Evolutionary conservation across 1,140 invertebrate species (phyloP).

Genomic region (Oncopodura yosiiana): DNA sequence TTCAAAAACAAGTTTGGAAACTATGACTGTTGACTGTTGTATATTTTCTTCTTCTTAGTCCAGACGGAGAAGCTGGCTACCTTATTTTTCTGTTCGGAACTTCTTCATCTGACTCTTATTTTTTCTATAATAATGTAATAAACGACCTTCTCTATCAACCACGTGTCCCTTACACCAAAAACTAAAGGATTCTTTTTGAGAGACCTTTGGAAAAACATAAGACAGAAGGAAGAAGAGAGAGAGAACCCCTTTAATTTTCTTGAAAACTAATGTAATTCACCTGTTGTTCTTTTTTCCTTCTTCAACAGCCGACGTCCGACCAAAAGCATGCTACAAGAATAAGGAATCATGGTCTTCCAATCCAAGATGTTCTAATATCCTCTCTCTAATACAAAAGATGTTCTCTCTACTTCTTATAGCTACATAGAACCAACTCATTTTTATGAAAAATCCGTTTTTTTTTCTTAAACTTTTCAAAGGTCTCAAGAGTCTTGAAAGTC

Average conservation of each 20-base stretch:
- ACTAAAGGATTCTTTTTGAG: no score
- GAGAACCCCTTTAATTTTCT: constrained; percentile 20
- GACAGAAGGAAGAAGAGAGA: no score
- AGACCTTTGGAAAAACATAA: no score
- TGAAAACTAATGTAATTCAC: constrained; percentile 23
- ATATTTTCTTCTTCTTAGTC: background rate
- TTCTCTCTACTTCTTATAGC: background rate
- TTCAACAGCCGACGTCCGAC: background rate
- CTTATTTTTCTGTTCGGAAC: background rate
- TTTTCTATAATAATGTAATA: background rate
- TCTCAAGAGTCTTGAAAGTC: no score
- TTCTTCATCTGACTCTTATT: background rate
- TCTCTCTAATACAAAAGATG: background rate
- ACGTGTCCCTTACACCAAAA: constrained; percentile 15
- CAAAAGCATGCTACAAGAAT: no score
- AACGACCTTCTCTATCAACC: constrained; percentile 14
- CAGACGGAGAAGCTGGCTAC: background rate
- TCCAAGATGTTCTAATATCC: no score
- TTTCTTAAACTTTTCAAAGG: no score
- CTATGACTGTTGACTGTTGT: background rate
- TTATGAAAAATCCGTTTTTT: no score
- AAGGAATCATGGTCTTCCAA: no score
- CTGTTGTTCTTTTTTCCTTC: constrained; percentile 12
- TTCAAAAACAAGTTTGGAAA: no score
- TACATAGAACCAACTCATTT: no score